phyloP scores from a whole-genome alignment of 30 jellyfish, hydroid and myxozoan species.

The Rhopilema esculentum region DNA sequence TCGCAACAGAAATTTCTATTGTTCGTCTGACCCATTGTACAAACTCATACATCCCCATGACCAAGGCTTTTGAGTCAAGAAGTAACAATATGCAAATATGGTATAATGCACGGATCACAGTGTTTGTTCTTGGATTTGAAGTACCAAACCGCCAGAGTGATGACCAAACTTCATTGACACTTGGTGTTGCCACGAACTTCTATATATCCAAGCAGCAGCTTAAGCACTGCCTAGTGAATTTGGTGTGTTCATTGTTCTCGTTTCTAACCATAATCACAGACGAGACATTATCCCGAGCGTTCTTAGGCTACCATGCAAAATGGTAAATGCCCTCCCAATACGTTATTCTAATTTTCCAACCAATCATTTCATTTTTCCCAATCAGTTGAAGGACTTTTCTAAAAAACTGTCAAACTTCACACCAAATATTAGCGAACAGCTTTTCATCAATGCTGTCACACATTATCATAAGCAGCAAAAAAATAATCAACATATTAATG shows the following conservation, averaged over 20 bases:
- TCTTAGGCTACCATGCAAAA: neutral
- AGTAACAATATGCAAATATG: slow-evolving; percentile 22
- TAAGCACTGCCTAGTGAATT: neutral
- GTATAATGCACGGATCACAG: neutral
- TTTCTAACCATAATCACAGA: neutral
- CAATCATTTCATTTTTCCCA: too few species aligned
- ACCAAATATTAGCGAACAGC: too few species aligned
- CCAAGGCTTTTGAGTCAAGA: neutral
- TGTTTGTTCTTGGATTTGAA: slow-evolving; percentile 27
- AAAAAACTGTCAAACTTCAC: too few species aligned
- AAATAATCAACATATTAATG: too few species aligned
- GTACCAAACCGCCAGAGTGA: slow-evolving; percentile 34
- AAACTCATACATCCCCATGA: neutral
- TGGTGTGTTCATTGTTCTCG: neutral
- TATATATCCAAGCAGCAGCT: neutral
- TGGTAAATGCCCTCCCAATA: too few species aligned
- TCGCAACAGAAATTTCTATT: neutral
- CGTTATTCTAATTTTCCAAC: too few species aligned
- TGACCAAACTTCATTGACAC: neutral
- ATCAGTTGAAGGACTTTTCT: too few species aligned
- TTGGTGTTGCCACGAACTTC: neutral
- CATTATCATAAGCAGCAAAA: too few species aligned
- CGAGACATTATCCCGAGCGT: neutral
- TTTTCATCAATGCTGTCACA: too few species aligned
- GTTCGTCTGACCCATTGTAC: neutral